Evolutionary conservation across 30 jellyfish, hydroid and myxozoan species (phyloP).

Genomic region (Cassiopea andromeda): DNA sequence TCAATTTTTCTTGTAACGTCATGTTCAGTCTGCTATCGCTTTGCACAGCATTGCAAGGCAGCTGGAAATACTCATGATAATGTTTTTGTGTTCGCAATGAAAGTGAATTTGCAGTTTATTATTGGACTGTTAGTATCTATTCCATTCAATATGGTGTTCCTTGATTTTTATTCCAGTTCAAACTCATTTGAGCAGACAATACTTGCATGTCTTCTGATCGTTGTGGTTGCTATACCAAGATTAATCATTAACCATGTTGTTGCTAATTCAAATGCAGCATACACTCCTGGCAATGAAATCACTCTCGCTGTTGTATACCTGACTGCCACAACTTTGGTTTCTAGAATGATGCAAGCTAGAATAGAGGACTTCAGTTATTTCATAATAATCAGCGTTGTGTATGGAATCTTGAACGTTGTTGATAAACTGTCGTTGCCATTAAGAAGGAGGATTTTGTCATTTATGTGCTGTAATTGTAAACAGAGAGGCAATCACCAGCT

Average conservation of each 20-base stretch:
- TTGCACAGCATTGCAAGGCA: slow-evolving; percentile 1
- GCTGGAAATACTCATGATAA: not conserved
- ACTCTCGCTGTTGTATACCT: not conserved
- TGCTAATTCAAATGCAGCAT: not conserved
- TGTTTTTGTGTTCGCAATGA: not conserved
- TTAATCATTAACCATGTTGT: not conserved
- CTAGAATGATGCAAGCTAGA: slow-evolving; percentile 33
- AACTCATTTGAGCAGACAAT: not conserved
- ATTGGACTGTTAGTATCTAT: not conserved
- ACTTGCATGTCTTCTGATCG: slow-evolving; percentile 9
- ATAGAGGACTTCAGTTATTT: not conserved
- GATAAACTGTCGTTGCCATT: slow-evolving; percentile 33
- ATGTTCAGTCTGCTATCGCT: not conserved
- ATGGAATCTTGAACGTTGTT: slow-evolving; percentile 26
- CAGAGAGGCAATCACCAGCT: not conserved
- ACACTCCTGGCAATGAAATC: not conserved
- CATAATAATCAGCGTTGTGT: slow-evolving; percentile 29
- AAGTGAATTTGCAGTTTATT: slow-evolving; percentile 16
- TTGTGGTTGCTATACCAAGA: slow-evolving; percentile 19
- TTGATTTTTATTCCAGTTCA: not conserved
- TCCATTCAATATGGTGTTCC: not conserved
- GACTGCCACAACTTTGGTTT: not conserved
- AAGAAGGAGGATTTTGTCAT: not conserved
- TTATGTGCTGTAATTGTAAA: not conserved
- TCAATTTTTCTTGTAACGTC: slow-evolving; percentile 1